These are phyloP conservation scores for Anas acuta DNA, from an alignment of 2,797 vertebrate genomes.

Conservation along the genomic window DNA sequence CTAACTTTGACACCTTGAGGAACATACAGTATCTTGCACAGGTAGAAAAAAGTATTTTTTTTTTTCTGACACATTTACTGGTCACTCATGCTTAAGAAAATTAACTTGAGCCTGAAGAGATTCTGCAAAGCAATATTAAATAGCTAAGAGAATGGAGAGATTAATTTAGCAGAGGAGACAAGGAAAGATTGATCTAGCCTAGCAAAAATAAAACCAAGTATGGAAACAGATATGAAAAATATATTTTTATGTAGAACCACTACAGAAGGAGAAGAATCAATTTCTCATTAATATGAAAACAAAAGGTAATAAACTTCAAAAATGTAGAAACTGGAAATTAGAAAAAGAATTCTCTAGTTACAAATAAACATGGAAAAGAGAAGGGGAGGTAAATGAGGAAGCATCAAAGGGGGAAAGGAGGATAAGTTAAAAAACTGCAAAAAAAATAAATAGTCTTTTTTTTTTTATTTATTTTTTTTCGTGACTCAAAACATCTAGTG, in stretches of 20 bases:
- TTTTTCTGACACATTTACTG: neutral
- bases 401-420: neutral
- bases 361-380: neutral
- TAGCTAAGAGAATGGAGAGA: neutral
- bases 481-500: neutral
- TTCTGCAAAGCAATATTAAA: neutral
- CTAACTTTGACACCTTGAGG: neutral
- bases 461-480: neutral
- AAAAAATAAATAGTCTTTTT: too few relatives aligned
- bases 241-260: neutral
- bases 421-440: neutral
- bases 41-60: neutral
- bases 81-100: neutral
- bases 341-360: neutral
- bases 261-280: neutral
- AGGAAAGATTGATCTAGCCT: neutral
- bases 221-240: neutral
- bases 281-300: neutral
- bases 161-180: neutral
- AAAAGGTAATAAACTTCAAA: neutral
- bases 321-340: neutral
- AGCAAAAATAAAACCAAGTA: neutral
- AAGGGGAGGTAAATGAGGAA: neutral
- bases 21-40: neutral
- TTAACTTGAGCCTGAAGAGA: neutral